Percentiles rank a stretch among this genome's conserved stretches.
Evolutionary conservation across 2,888 invertebrate species (phyloP).

Genomic region (Drosophila yooni): DNA sequence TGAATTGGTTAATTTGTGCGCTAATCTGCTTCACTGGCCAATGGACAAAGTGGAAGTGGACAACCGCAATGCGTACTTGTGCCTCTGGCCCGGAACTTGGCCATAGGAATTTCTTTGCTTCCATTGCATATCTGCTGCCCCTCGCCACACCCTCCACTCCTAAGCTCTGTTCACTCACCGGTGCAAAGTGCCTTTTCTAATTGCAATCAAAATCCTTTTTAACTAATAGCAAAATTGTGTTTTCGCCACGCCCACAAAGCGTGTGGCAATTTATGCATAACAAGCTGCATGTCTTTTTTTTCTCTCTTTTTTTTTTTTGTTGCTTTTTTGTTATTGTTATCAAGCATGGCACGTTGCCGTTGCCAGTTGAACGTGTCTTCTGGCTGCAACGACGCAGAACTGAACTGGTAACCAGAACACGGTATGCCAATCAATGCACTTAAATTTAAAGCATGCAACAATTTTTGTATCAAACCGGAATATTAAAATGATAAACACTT

Average conservation of each 20-base stretch:
- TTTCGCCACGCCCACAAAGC: slow-evolving; percentile 51
- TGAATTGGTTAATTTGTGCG: slow-evolving; percentile 66
- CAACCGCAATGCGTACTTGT: not conserved
- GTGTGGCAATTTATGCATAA: slow-evolving; percentile 62
- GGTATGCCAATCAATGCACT: not conserved
- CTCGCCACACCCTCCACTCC: not conserved
- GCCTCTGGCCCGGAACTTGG: not conserved
- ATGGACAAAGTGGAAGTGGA: not conserved
- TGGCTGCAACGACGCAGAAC: slow-evolving; percentile 1
- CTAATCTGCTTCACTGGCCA: slow-evolving; percentile 57
- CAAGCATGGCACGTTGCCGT: slow-evolving; percentile 33
- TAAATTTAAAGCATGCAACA: not conserved
- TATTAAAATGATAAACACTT: not conserved
- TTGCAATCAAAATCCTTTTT: slow-evolving; percentile 72
- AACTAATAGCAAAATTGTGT: slow-evolving; percentile 75
- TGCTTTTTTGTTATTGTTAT: slow-evolving; percentile 6
- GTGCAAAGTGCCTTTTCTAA: slow-evolving; percentile 74
- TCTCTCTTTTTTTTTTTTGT: slow-evolving; percentile 6
- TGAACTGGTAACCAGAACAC: not conserved
- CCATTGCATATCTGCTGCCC: not conserved
- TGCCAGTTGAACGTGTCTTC: slow-evolving; percentile 19
- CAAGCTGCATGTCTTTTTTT: slow-evolving; percentile 39
- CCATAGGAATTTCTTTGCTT: not conserved
- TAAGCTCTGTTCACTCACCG: not conserved
- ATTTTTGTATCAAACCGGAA: not conserved